These are phyloP conservation scores for Standfussiana lucernea DNA, from an alignment of 2,888 invertebrate species.

Conservation along the genomic window DNA sequence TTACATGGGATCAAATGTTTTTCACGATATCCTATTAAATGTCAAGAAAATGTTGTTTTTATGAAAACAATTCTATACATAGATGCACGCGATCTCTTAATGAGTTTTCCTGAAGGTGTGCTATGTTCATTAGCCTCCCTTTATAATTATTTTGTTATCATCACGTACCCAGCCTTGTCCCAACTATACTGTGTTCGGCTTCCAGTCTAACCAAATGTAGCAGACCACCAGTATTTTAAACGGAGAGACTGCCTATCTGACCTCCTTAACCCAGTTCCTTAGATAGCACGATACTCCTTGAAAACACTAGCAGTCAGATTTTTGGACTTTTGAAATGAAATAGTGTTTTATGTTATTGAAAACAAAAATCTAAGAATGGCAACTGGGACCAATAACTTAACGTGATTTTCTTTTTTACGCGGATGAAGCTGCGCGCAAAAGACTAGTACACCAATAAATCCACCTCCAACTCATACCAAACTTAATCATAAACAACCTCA, in stretches of 20 bases:
- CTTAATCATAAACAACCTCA: conserved; percentile 43
- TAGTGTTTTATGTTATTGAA: not conserved
- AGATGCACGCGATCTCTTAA: not conserved
- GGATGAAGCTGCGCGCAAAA: not conserved
- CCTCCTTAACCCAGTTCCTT: not conserved
- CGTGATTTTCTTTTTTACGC: not conserved
- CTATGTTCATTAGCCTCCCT: not conserved
- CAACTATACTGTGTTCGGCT: not conserved
- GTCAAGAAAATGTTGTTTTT: not conserved
- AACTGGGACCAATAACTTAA: not conserved
- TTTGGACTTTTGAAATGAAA: not conserved
- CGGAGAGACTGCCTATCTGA: not conserved
- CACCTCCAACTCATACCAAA: not conserved
- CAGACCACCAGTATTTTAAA: not conserved
- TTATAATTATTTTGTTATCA: not conserved
- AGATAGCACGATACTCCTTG: not conserved
- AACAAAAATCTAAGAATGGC: not conserved
- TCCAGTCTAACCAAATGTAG: not conserved
- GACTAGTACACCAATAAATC: not conserved
- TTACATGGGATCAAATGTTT: not conserved
- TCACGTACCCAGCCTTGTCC: not conserved
- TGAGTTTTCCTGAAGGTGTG: not conserved
- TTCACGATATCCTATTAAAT: not conserved
- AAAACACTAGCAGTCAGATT: not conserved
- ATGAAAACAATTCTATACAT: not conserved